phyloP scores from a whole-genome alignment of 2,797 vertebrate species.

The Periparus ater region DNA sequence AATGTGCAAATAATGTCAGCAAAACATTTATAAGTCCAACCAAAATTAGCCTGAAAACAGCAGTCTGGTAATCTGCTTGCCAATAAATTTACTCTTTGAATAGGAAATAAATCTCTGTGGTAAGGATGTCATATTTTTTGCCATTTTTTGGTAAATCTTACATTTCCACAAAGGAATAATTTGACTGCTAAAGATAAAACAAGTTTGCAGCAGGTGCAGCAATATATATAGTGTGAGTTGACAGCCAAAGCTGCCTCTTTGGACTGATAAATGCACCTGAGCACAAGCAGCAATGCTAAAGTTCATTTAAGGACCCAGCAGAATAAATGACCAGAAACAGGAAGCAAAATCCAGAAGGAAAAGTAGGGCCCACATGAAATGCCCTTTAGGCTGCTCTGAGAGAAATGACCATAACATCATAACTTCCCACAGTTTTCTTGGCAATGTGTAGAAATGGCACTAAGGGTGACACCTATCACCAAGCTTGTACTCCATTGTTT shows the following conservation, averaged over 20 bases:
- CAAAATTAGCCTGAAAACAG: slow-evolving; percentile 37
- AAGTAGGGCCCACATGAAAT: background rate
- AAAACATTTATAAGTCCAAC: background rate
- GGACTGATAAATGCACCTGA: background rate
- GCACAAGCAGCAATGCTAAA: background rate
- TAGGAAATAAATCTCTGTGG: background rate
- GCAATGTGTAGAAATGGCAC: background rate
- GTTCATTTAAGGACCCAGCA: background rate
- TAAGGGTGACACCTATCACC: background rate
- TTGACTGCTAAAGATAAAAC: background rate
- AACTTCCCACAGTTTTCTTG: background rate
- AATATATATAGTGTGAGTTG: background rate
- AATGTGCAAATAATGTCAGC: background rate
- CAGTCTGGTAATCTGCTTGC: background rate
- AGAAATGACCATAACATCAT: background rate
- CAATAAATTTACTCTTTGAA: slow-evolving; percentile 1
- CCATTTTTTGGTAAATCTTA: slow-evolving; percentile 1
- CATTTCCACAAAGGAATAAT: background rate
- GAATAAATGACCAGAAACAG: background rate
- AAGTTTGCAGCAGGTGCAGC: slow-evolving; percentile 11
- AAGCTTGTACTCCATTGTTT: background rate
- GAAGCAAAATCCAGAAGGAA: background rate
- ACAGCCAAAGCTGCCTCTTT: background rate
- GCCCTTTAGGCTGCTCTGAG: background rate
- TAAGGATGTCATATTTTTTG: background rate